These are phyloP conservation scores for Heterodera schachtii DNA, from an alignment of 1,140 invertebrate species.

Conservation along the genomic window DNA sequence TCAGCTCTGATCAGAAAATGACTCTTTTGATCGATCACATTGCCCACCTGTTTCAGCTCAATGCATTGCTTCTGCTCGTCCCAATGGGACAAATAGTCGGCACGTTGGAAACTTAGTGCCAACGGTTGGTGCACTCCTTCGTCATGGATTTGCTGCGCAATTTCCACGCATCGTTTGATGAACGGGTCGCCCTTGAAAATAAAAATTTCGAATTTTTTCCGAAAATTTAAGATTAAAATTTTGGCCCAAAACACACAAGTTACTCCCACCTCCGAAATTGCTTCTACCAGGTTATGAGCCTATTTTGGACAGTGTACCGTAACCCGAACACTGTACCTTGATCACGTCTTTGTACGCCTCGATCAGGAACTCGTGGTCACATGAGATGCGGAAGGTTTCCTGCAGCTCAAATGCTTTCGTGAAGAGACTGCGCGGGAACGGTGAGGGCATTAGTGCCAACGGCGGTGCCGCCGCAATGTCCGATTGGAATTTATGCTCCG, in stretches of 20 bases:
- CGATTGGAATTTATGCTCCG: conserved; percentile 42
- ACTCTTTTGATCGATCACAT: too few species aligned
- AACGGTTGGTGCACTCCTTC: conserved; percentile 50
- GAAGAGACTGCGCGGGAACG: conserved; percentile 57
- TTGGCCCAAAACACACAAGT: too few species aligned
- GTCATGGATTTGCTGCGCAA: conserved; percentile 47
- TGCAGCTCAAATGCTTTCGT: conserved; percentile 56
- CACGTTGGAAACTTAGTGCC: conserved; percentile 55
- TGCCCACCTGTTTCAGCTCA: conserved; percentile 52
- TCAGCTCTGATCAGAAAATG: too few species aligned
- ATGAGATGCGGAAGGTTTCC: conserved; percentile 57
- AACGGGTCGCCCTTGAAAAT: conserved; percentile 5
- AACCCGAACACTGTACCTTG: conserved; percentile 24
- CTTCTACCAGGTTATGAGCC: too few species aligned
- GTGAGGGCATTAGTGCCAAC: conserved; percentile 57
- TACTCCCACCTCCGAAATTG: too few species aligned
- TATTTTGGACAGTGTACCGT: too few species aligned
- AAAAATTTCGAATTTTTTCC: too few species aligned
- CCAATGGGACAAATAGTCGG: conserved; percentile 60
- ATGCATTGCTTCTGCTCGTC: conserved; percentile 10
- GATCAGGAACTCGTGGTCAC: conserved; percentile 59
- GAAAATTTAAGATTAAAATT: too few species aligned
- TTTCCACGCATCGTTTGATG: conserved; percentile 48
- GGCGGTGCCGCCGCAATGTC: conserved; percentile 48
- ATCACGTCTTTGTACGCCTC: conserved; percentile 58